Conservation (phyloP, 2,888 invertebrate genomes). For the Meta bourneti region DNA sequence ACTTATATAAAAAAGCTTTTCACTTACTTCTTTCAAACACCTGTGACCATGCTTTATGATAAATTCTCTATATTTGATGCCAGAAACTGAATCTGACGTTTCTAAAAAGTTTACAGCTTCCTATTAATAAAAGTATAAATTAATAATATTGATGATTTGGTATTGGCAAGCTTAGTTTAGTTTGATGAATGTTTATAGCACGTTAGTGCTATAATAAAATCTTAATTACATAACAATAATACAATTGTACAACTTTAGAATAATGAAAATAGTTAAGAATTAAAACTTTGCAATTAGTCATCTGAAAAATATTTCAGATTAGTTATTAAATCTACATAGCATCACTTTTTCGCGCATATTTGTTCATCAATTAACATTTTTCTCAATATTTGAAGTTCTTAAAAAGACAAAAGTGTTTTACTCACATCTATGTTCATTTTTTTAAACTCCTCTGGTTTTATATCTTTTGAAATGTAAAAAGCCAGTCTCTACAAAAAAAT, state of each 20-base stretch:
- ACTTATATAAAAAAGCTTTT: not conserved
- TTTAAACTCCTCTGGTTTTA: constrained; percentile 51
- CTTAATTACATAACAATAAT: not conserved
- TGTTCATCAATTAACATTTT: no score
- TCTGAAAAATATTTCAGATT: no score
- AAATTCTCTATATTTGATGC: constrained; percentile 84
- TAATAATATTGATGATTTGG: not conserved
- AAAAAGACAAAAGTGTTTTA: not conserved
- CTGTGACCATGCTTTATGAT: constrained; percentile 88
- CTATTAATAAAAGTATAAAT: constrained; percentile 75
- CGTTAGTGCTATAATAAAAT: not conserved
- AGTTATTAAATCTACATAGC: no score
- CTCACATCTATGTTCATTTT: constrained; percentile 33
- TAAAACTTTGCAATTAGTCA: no score
- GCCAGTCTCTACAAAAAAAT: not conserved
- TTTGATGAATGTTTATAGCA: not conserved
- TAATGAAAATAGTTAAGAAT: no score
- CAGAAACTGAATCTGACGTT: constrained; percentile 82
- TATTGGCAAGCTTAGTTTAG: not conserved
- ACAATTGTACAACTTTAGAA: not conserved
- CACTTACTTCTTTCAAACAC: constrained; percentile 82
- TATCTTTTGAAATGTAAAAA: constrained; percentile 26
- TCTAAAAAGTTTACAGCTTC: constrained; percentile 85
- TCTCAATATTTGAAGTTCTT: no score
- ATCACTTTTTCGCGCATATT: no score